These are phyloP conservation scores for Lepidurus arcticus DNA, from an alignment of 1,140 invertebrate species.

Conservation along the genomic window DNA sequence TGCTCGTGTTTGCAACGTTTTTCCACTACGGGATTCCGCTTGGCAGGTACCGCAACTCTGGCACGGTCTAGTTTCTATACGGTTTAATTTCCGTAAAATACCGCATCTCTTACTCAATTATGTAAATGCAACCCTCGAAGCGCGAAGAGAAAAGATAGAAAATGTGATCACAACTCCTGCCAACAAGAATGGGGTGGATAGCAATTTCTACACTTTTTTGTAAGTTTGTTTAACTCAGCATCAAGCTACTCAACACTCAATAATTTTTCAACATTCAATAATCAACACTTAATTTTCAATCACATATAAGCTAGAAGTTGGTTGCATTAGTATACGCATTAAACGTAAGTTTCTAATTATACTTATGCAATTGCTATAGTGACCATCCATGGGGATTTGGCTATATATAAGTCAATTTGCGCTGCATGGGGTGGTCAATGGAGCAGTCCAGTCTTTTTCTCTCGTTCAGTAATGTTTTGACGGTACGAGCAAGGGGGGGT, in stretches of 20 bases:
- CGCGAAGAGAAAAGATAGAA: not conserved
- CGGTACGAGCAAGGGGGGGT: not conserved
- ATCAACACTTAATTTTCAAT: no score
- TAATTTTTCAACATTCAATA: no score
- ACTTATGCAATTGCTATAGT: not conserved
- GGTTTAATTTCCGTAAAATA: not conserved
- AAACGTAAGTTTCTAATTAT: not conserved
- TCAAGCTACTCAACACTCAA: no score
- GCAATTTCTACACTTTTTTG: not conserved
- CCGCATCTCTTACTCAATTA: not conserved
- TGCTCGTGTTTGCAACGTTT: not conserved
- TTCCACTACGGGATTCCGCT: not conserved
- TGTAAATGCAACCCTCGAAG: not conserved
- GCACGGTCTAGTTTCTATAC: not conserved
- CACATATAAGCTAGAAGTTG: not conserved
- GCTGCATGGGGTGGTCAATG: not conserved
- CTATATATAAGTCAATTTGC: not conserved
- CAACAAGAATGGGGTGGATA: not conserved
- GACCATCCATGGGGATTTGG: not conserved
- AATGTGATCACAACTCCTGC: not conserved
- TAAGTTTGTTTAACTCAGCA: no score
- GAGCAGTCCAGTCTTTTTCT: not conserved
- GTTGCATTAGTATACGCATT: not conserved
- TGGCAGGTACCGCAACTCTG: not conserved
- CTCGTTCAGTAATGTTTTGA: not conserved